Evolutionary conservation across 2,888 invertebrate species (phyloP), one percentile per base, ranked within the genome.

Genomic region (Diaperis boleti): DNA sequence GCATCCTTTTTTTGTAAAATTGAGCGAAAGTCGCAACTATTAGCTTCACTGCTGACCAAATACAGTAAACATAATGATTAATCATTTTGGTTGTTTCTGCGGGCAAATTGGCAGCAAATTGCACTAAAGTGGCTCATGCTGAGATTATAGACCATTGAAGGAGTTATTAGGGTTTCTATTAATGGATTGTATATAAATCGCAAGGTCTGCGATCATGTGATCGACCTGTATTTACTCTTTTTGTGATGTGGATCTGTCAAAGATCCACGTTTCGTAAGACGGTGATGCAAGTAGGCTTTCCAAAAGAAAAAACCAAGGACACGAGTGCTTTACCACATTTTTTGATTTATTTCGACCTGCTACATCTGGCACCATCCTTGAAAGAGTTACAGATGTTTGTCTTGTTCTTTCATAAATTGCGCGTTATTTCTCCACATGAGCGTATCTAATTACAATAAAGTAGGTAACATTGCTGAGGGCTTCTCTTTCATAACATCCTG

Each of bases 1-100:
- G 35, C 52, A 44, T 37, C 44, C 29, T 54, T 17, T 49, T 39
- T 59, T 39, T 50, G 29, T 49, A 20, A 52, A 39, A 37, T 18
- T 52, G 4, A 37, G 20, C 17, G 52, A 52, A 35, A 45, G 31
- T 47, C 13, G 26, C 5, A 15, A 7, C n/a, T 15, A 26, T 57
- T 14, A 15, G 10, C 1, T 8, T 14, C 13, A 15, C 22, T 57
- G 26, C 33, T 37, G 57, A 20, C 47, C n/a, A 47, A 31, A 31
- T 29, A 15, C 13, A 15, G 41, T 45, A 56, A 56, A 15, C 3
- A 14, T 37, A n/a, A n/a, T 37, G 29, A 26, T 35, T 37, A 26
- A 26, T 45, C 18, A 47, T 47, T 33, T 33, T 11, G 5, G 4
- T 10, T 33, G 6, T 33, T 8, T 4, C 11, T 33, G 33, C 5